Evolutionary conservation across 2,113 vertebrate genomes (phyloP).

Genomic region (Bujurquina vittata): DNA sequence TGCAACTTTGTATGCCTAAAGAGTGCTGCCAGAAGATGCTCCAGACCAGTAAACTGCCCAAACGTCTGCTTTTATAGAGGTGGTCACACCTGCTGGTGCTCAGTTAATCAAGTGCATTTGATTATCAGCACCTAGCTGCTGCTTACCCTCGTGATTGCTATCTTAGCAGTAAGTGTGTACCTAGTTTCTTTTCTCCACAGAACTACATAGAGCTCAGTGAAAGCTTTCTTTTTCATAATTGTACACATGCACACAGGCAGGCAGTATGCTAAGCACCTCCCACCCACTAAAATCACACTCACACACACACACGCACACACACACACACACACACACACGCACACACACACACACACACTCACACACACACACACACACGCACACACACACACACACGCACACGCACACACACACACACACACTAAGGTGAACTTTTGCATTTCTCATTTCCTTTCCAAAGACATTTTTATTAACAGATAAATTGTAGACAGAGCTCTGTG

Average conservation of each 20-base stretch:
- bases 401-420: background rate
- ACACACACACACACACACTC: background rate
- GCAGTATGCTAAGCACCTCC: slow-evolving; percentile 4
- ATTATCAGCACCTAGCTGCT: background rate
- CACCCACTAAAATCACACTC: background rate
- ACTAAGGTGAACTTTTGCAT: slow-evolving; percentile 39
- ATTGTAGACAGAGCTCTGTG: slow-evolving; percentile 45
- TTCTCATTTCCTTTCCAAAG: slow-evolving; percentile 56
- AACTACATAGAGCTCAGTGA: no score
- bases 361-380: slow-evolving; percentile 1
- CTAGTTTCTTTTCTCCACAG: no score
- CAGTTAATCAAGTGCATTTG: background rate
- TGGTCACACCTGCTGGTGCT: background rate
- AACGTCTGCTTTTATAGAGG: background rate
- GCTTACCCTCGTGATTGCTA: background rate
- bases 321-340: slow-evolving; percentile 5
- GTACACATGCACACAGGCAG: background rate
- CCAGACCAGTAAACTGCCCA: background rate
- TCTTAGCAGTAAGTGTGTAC: no score
- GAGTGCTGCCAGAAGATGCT: background rate
- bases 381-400: slow-evolving; percentile 1
- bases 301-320: background rate
- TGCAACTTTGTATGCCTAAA: background rate
- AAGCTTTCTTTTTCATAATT: no score
- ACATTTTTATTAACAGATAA: slow-evolving; percentile 68